Base-by-base conservation (phyloP, 2,888 invertebrate genomes). In the Clunio marinus region DNA sequence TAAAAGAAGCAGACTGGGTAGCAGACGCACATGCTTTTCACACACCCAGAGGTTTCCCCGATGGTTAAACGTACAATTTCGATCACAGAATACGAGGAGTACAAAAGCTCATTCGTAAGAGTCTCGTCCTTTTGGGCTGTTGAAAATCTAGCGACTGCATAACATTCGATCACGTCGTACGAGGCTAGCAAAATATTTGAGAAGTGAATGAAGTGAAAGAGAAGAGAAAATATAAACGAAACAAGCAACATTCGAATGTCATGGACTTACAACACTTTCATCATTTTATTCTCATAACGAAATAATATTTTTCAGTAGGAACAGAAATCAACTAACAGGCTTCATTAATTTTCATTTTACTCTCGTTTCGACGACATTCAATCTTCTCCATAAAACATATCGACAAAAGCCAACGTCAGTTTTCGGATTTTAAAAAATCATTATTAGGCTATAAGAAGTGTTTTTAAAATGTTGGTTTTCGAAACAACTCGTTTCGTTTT, bases 101-200 rank as follows among this genome's bases (percentile, higher is more conserved):
- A 20, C 66, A 66, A 66, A 66, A 46, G 37, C 27, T 59, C 15
- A 8, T 45, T 65, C 20, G 27, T 22, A 15, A 51, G 51, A 28
- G 66, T 55, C 66, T 55, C 51, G 66, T 66, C 66, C 66, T 66
- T 66, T 66, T 55, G 55, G 66, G 66, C 66, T 46, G 66, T 15
- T 66, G 46, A 55, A 66, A 66, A 66, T 66, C 66, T 66, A 66
- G 66, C 46, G 65, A 65, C 66, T 66, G 66, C 66, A 66, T 66
- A 46, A 55, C 27, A 66, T 66, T 66, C 66, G 66, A 66, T 66
- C 66, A 66, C 46, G 66, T 24, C 5, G 66, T 55, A 66, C 28
- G 51, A 66, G 66, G 66, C 20, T 8, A 7, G 17, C 66, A 66
- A n/a, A 59, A 35, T 1, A 20, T 5, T 13, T 13, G 32, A 35